Evolutionary conservation across 2,888 invertebrate species (phyloP).

Genomic region (Mythimna lalbum): DNA sequence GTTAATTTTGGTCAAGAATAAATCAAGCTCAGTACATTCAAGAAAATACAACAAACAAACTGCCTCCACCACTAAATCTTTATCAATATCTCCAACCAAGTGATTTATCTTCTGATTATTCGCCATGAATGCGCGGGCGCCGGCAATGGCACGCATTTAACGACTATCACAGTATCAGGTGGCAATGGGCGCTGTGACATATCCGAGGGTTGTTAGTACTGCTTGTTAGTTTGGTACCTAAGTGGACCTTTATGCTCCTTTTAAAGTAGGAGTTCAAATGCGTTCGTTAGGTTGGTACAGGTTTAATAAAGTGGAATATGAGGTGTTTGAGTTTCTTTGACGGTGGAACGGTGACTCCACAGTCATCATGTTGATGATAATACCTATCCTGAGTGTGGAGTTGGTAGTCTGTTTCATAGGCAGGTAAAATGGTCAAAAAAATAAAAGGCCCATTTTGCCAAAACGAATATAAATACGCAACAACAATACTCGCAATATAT

Average conservation of each 20-base stretch:
- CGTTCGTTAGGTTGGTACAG: conserved; percentile 51
- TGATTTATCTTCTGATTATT: conserved; percentile 64
- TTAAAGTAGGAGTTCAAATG: conserved; percentile 61
- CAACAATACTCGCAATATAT: too few relatives aligned
- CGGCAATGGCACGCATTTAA: conserved; percentile 70
- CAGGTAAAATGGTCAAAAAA: too few relatives aligned
- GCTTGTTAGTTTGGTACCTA: conserved; percentile 77
- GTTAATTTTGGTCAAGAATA: neutral
- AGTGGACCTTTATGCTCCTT: conserved; percentile 71
- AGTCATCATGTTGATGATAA: too few relatives aligned
- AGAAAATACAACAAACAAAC: conserved; percentile 52
- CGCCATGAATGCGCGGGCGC: conserved; percentile 62
- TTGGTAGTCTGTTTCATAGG: neutral
- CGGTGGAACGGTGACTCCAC: neutral
- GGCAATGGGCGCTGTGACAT: conserved; percentile 69
- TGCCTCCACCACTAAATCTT: conserved; percentile 13
- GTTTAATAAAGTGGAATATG: conserved; percentile 41
- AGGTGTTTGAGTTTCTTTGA: conserved; percentile 21
- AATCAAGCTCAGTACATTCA: neutral
- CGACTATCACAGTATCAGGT: conserved; percentile 72
- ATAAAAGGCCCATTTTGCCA: too few relatives aligned
- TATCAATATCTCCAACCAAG: conserved; percentile 47
- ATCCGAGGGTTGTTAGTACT: conserved; percentile 74
- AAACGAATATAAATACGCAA: too few relatives aligned
- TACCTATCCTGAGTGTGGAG: neutral